Base-by-base conservation (phyloP, 2,888 invertebrate genomes). In the Polietes domitor region DNA sequence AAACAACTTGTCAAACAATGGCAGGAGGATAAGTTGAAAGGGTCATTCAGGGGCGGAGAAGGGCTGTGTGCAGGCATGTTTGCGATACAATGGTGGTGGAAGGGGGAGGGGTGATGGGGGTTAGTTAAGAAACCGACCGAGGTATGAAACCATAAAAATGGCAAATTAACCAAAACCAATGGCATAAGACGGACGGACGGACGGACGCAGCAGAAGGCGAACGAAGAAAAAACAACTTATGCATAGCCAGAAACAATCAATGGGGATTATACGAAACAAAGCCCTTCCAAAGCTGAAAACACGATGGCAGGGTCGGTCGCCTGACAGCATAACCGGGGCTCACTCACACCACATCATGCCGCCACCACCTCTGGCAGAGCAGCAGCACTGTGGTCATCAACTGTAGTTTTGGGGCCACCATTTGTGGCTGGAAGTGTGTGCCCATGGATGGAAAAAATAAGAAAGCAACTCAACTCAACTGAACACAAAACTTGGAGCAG, bases 91-190 rank as follows among this genome's bases (percentile, higher is more conserved):
- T 37, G 63, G 41, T 37, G 37, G 41, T 65, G 65, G 41, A 2
- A 9, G 41, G 41, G 12, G 19, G 68, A 41, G 21, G 12, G 19
- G 10, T 32, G 5, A 32, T 10, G 63, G 32, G 1, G 32, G 43
- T n/a, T 41, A 19, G 58, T 58, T 68, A 43, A 68, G 41, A 68
- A 41, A 41, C n/a, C 68, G 68, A 41, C 68, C 41, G 24, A 85
- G 83, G 75, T 80, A 85, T 83, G 86, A 86, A 86, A 82, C 86
- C 86, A 85, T 86, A 86, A 85, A 86, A 86, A 86, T 85, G 75
- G 76, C 83, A 86, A 86, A 86, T 86, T 86, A 86, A 85, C 79
- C 76, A 76, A 83, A 81, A 81, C 78, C 65, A 83, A 86, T 79
- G 77, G 61, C 37, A 83, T 65, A 68, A 75, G 53, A 61, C 21